phyloP scores from a whole-genome alignment of 2,797 vertebrate species.

The Chaetophractus vellerosus region DNA sequence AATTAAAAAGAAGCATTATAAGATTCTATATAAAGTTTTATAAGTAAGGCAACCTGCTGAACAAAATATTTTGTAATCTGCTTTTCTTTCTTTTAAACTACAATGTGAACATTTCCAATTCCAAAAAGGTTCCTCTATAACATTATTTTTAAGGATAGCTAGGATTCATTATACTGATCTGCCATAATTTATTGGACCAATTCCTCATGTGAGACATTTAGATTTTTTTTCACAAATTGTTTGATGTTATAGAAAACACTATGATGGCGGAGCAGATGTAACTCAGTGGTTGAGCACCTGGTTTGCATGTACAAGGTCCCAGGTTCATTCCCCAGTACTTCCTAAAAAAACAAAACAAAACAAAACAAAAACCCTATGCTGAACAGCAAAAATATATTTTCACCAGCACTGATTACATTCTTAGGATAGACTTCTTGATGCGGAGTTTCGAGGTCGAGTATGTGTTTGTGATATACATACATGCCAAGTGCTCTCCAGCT shows the following conservation, averaged over 20 bases:
- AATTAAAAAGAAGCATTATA: not conserved
- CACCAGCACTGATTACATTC: not conserved
- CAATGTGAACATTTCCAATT: not conserved
- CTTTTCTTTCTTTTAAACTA: not conserved
- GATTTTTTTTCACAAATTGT: not conserved
- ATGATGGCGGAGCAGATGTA: not conserved
- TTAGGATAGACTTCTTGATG: slow-evolving; percentile 34
- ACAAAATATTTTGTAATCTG: not conserved
- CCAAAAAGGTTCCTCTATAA: not conserved
- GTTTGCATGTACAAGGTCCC: no score
- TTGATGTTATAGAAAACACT: slow-evolving; percentile 43
- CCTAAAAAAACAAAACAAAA: no score
- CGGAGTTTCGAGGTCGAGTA: not conserved
- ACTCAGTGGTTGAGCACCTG: no score
- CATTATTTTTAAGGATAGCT: not conserved
- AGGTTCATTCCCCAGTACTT: no score
- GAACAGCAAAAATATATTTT: slow-evolving; percentile 37
- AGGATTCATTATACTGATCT: not conserved
- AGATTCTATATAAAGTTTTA: not conserved
- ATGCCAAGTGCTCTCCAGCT: not conserved
- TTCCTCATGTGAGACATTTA: not conserved
- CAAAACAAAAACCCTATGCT: not conserved
- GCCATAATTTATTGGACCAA: not conserved
- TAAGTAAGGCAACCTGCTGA: not conserved
- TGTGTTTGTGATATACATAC: not conserved